Conservation (phyloP, 1,140 invertebrate species). For the Ips nitidus region DNA sequence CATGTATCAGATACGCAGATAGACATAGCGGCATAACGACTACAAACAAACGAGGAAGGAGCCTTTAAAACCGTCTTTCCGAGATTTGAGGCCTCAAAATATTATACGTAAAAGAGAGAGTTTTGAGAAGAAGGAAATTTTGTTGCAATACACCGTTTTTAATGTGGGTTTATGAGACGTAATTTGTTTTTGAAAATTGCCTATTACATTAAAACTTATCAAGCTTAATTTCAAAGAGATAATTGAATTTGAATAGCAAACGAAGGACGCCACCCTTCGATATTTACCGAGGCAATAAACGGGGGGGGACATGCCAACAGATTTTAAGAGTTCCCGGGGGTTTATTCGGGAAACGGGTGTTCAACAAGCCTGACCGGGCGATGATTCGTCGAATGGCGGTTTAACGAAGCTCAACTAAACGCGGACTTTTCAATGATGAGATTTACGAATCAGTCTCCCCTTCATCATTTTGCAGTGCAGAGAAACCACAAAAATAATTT, state of each 20-base stretch:
- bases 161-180: no score
- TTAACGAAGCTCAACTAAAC: constrained; percentile 36
- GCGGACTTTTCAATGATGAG: constrained; percentile 16
- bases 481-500: no score
- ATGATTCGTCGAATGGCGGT: constrained; percentile 27
- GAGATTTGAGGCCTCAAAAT: constrained; percentile 21
- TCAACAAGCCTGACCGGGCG: constrained; percentile 34
- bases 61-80: constrained; percentile 11
- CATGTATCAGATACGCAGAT: constrained; percentile 46
- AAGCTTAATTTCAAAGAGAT: constrained; percentile 14
- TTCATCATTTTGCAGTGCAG: no score
- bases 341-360: constrained; percentile 32
- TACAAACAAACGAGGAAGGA: constrained; percentile 25
- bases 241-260: constrained; percentile 27
- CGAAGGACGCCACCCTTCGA: constrained; percentile 2
- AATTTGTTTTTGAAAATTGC: no score
- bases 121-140: neutral
- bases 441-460: neutral
- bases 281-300: constrained; percentile 28
- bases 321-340: constrained; percentile 35
- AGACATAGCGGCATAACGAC: constrained; percentile 29
- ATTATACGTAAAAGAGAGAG: constrained; percentile 6
- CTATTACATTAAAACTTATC: no score
- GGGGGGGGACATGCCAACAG: constrained; percentile 20
- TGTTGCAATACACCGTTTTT: no score